phyloP scores from a whole-genome alignment of 2,113 vertebrate genomes.

The Oreamnos americanus region DNA sequence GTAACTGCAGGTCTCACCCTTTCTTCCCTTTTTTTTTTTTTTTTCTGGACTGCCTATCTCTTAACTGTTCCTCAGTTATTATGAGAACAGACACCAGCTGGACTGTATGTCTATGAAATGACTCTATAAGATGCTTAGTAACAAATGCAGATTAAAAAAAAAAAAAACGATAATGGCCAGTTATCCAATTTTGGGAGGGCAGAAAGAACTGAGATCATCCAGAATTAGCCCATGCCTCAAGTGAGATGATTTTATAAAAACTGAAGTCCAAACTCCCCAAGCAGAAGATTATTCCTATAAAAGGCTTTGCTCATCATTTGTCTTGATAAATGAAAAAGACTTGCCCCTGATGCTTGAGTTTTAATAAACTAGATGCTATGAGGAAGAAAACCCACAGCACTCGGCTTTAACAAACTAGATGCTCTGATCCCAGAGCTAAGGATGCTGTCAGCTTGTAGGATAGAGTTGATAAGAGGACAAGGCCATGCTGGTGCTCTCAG shows the following conservation, averaged over 20 bases:
- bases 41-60: not conserved
- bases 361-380: not conserved
- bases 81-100: not conserved
- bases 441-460: not conserved
- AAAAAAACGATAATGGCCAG: not conserved
- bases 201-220: not conserved
- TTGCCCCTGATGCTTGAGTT: not conserved
- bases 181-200: not conserved
- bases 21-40: not conserved
- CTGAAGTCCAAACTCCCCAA: not conserved
- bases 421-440: not conserved
- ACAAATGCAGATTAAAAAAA: not conserved
- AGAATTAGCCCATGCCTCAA: not conserved
- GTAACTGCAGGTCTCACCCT: not conserved
- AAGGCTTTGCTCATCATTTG: not conserved
- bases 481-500: too few species aligned
- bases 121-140: not conserved
- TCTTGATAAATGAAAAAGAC: not conserved
- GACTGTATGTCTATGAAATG: not conserved
- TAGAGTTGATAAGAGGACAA: not conserved
- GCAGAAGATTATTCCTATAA: not conserved
- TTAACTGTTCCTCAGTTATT: not conserved
- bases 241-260: not conserved
- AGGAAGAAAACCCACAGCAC: not conserved
- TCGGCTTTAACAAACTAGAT: not conserved